phyloP scores from a whole-genome alignment of 2,113 vertebrate genomes.

The Hippocampus barbouri region DNA sequence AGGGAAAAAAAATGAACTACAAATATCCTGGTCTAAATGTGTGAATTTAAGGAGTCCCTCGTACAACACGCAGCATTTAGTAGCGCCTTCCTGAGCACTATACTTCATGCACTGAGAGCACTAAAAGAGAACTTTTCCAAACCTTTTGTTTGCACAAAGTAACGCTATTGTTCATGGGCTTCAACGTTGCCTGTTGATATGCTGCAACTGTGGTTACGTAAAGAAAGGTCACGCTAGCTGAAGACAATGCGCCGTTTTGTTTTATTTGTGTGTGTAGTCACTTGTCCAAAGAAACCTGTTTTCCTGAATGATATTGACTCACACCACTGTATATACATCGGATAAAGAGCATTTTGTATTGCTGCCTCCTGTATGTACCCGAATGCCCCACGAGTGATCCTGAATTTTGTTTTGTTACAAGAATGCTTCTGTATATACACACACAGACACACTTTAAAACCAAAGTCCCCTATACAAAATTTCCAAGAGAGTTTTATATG shows the following conservation, averaged over 20 bases:
- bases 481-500: slow-evolving; percentile 38
- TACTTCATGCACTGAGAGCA: background rate
- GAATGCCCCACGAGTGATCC: slow-evolving; percentile 50
- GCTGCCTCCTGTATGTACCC: slow-evolving; percentile 30
- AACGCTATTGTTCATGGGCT: slow-evolving; percentile 18
- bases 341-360: slow-evolving; percentile 35
- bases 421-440: slow-evolving; percentile 27
- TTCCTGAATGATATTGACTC: slow-evolving; percentile 5
- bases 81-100: too few relatives aligned
- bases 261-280: background rate
- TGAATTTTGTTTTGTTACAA: slow-evolving; percentile 35
- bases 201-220: slow-evolving; percentile 10
- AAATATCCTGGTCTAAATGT: too few relatives aligned
- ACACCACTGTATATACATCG: background rate
- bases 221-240: slow-evolving; percentile 15
- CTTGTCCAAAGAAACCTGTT: background rate
- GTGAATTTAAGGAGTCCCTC: too few relatives aligned
- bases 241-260: slow-evolving; percentile 9
- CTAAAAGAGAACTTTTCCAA: slow-evolving; percentile 21
- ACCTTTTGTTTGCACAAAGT: slow-evolving; percentile 35
- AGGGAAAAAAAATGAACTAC: too few relatives aligned
- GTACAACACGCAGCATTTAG: too few relatives aligned
- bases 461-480: slow-evolving; percentile 42
- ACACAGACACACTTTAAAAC: background rate
- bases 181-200: slow-evolving; percentile 2